phyloP scores from a whole-genome alignment of 2,797 vertebrate genomes.

The Okamejei kenojei region DNA sequence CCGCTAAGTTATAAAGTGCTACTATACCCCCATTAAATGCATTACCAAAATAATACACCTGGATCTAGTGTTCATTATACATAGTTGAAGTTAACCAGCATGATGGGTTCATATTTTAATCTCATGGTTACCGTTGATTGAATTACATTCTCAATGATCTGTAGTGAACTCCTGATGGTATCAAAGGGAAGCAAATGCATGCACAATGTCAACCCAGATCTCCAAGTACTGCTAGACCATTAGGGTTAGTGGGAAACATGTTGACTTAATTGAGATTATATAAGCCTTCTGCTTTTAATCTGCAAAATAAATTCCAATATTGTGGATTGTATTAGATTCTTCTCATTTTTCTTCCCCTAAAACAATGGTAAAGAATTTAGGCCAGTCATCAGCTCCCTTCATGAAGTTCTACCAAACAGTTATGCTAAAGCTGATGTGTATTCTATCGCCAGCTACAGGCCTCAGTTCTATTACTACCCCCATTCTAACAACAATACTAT shows the following conservation, averaged over 20 bases:
- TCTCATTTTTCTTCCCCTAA: not conserved
- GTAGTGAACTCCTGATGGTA: not conserved
- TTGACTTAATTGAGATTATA: not conserved
- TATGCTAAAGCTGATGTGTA: not conserved
- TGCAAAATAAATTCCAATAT: not conserved
- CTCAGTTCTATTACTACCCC: not conserved
- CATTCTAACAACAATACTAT: not conserved
- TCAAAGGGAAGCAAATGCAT: not conserved
- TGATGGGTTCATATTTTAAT: not conserved
- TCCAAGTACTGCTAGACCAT: not conserved
- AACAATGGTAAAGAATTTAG: not conserved
- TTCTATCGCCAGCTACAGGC: not conserved
- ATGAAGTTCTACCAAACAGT: not conserved
- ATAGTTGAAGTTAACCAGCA: not conserved
- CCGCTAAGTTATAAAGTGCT: slow-evolving; percentile 22
- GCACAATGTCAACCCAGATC: not conserved
- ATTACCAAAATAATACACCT: not conserved
- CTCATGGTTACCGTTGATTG: not conserved
- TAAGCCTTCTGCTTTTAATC: not conserved
- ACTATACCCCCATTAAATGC: slow-evolving; percentile 11
- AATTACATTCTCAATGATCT: not conserved
- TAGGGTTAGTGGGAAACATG: not conserved
- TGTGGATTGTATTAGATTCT: no score
- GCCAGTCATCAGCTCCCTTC: not conserved
- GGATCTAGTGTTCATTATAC: not conserved